These are phyloP conservation scores for Drosophila siamana DNA, from an alignment of 2,888 invertebrate genomes.

Conservation along the genomic window DNA sequence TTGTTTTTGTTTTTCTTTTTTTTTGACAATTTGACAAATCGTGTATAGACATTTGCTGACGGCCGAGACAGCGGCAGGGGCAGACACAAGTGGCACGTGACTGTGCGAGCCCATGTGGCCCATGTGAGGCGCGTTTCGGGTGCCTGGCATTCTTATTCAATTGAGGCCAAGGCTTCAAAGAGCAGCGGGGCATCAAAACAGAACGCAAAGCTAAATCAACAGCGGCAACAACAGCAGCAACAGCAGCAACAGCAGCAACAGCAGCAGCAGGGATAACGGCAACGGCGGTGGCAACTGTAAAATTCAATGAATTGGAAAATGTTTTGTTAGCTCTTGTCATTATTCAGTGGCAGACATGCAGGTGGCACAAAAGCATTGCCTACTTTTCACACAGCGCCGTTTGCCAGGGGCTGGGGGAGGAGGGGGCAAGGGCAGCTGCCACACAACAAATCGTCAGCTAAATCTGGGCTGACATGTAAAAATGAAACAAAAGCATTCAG, in stretches of 20 bases:
- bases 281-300: slow-evolving; percentile 70
- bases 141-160: slow-evolving; percentile 55
- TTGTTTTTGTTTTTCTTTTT: slow-evolving; percentile 1
- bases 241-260: slow-evolving; percentile 9
- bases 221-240: slow-evolving; percentile 22
- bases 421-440: slow-evolving; percentile 30
- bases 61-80: slow-evolving; percentile 41
- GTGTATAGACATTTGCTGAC: slow-evolving; percentile 78
- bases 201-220: slow-evolving; percentile 63
- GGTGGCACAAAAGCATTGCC: slow-evolving; percentile 56
- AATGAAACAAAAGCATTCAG: slow-evolving; percentile 46
- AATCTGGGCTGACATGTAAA: slow-evolving; percentile 59
- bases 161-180: slow-evolving; percentile 61
- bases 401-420: slow-evolving; percentile 6
- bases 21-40: slow-evolving; percentile 79
- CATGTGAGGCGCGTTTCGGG: slow-evolving; percentile 12
- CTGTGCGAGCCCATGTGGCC: slow-evolving; percentile 34
- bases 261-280: slow-evolving; percentile 38
- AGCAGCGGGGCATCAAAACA: slow-evolving; percentile 54
- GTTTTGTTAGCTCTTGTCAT: slow-evolving; percentile 77
- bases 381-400: slow-evolving; percentile 28
- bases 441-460: slow-evolving; percentile 56
- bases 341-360: slow-evolving; percentile 69
- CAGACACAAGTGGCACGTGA: slow-evolving; percentile 62
- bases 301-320: slow-evolving; percentile 83